phyloP scores from a whole-genome alignment of 2,888 invertebrate species.

The Calliopum simillimum region DNA sequence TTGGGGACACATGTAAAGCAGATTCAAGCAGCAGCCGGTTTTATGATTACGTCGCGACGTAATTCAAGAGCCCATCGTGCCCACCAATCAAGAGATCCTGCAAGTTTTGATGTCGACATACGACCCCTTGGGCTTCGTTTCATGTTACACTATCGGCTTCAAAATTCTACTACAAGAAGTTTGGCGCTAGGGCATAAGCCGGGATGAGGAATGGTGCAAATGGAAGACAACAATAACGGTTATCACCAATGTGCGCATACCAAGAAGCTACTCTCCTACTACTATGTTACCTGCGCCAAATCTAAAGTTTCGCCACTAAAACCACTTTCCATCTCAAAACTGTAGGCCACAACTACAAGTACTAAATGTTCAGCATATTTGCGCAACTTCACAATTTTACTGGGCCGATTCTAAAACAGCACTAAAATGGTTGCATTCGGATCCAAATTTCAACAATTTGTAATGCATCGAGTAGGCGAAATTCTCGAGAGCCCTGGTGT shows the following conservation, averaged over 20 bases:
- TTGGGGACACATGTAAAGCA: conserved; percentile 25
- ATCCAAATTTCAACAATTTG: no score
- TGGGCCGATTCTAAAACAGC: no score
- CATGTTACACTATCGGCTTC: conserved; percentile 39
- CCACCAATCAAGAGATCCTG: conserved; percentile 41
- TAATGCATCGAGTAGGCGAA: neutral
- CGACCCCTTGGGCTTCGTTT: conserved; percentile 42
- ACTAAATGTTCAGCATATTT: no score
- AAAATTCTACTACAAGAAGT: conserved; percentile 45
- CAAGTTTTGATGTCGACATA: conserved; percentile 45
- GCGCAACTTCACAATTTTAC: no score
- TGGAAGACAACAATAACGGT: conserved; percentile 20
- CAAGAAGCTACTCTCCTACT: no score
- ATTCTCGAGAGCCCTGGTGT: no score
- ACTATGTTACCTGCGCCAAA: no score
- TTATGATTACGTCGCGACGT: conserved; percentile 37
- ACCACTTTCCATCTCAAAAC: no score
- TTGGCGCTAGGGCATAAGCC: conserved; percentile 44
- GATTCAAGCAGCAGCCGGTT: conserved; percentile 32
- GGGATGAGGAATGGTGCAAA: conserved; percentile 41
- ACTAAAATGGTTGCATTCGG: no score
- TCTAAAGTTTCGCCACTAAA: no score
- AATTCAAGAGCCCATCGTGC: conserved; percentile 31
- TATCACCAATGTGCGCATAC: neutral
- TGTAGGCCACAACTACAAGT: no score